Conservation (phyloP, 1,140 invertebrate species). For the Drosophila saltans region DNA sequence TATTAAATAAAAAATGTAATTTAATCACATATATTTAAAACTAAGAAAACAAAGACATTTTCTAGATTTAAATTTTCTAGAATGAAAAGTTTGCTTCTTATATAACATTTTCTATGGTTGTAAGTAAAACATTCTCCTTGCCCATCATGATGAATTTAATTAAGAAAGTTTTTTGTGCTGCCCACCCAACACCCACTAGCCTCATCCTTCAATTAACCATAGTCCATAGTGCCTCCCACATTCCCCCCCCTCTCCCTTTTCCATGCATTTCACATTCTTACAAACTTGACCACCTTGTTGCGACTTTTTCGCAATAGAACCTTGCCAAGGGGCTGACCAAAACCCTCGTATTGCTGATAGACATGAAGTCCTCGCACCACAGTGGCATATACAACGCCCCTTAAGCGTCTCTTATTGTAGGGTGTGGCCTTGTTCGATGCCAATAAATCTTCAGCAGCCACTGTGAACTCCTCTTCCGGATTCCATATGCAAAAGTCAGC, state of each 20-base stretch:
- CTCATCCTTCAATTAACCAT: not conserved
- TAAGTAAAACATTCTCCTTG: constrained; percentile 19
- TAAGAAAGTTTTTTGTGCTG: constrained; percentile 53
- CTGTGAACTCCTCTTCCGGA: constrained; percentile 86
- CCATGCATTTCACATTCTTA: constrained; percentile 49
- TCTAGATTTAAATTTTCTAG: not conserved
- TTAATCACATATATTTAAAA: too few species aligned
- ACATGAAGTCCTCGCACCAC: constrained; percentile 86
- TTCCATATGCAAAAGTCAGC: constrained; percentile 90
- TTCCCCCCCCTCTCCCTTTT: not conserved
- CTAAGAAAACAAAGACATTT: not conserved
- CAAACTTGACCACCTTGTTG: constrained; percentile 79
- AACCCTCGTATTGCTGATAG: constrained; percentile 81
- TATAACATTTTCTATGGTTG: not conserved
- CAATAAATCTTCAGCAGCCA: constrained; percentile 84
- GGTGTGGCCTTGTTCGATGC: constrained; percentile 87
- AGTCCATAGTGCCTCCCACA: not conserved
- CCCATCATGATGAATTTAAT: constrained; percentile 53
- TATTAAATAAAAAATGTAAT: too few species aligned
- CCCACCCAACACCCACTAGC: not conserved
- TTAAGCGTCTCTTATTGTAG: constrained; percentile 85
- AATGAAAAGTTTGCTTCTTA: not conserved
- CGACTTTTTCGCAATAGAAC: constrained; percentile 72
- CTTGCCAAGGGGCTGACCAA: constrained; percentile 79
- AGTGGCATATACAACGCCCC: constrained; percentile 86